Conservation (phyloP, 2,797 vertebrate genomes). For the Enteromius unitaeniatus region DNA sequence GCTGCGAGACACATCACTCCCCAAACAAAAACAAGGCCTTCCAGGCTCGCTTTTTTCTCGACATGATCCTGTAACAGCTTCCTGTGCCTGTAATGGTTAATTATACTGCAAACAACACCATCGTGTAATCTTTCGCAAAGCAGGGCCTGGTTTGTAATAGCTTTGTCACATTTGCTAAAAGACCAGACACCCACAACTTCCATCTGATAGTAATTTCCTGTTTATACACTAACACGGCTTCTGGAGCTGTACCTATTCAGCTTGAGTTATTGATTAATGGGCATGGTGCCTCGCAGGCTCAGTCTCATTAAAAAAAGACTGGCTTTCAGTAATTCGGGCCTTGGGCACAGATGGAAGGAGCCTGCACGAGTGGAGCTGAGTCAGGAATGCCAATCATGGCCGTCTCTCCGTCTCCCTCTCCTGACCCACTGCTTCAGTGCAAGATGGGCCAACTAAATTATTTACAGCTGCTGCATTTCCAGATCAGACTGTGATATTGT, state of each 20-base stretch:
- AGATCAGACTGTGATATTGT: constrained; percentile 81
- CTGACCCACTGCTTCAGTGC: constrained; percentile 65
- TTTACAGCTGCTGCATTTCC: constrained; percentile 72
- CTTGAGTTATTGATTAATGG: constrained; percentile 58
- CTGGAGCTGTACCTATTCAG: constrained; percentile 41
- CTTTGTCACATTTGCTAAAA: constrained; percentile 57
- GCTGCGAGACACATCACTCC: constrained; percentile 9
- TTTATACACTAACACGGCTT: constrained; percentile 51
- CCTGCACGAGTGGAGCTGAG: constrained; percentile 28
- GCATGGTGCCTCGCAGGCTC: constrained; percentile 38
- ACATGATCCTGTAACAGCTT: constrained; percentile 49
- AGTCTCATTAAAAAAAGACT: constrained; percentile 49
- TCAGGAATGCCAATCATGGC: constrained; percentile 60
- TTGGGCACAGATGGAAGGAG: constrained; percentile 38
- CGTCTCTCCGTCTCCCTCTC: constrained; percentile 62
- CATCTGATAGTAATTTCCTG: constrained; percentile 53
- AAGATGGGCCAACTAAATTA: constrained; percentile 76
- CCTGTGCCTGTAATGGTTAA: constrained; percentile 50
- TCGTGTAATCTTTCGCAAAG: constrained; percentile 53
- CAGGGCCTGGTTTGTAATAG: constrained; percentile 53
- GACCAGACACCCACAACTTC: constrained; percentile 49
- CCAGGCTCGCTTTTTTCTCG: not conserved
- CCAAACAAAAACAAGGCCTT: constrained; percentile 47
- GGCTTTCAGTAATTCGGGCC: constrained; percentile 40
- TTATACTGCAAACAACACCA: constrained; percentile 51